These are phyloP conservation scores for Brachynemurus nebulosus DNA, from an alignment of 2,888 invertebrate genomes.

Conservation along the genomic window DNA sequence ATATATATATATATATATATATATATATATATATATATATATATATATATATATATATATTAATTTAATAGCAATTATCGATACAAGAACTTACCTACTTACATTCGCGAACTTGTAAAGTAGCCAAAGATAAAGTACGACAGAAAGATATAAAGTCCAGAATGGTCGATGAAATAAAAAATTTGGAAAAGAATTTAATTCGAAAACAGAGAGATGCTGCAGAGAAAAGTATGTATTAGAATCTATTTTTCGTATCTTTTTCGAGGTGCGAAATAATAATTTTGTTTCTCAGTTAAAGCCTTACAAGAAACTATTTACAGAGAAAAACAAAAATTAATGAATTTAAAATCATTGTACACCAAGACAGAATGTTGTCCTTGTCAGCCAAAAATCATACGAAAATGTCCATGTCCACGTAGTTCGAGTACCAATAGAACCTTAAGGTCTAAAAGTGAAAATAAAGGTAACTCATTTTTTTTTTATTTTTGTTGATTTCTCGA, in stretches of 20 bases:
- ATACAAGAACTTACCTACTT: slow-evolving; percentile 39
- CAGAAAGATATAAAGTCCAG: slow-evolving; percentile 31
- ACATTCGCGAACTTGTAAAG: slow-evolving; percentile 38
- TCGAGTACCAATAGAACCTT: no score
- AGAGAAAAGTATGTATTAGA: slow-evolving; percentile 29
- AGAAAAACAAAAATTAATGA: not conserved
- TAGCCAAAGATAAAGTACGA: slow-evolving; percentile 34
- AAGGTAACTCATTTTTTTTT: no score
- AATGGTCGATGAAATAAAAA: slow-evolving; percentile 27
- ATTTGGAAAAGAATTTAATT: slow-evolving; percentile 31
- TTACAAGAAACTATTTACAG: not conserved
- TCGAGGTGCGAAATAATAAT: not conserved
- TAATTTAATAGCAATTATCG: slow-evolving; percentile 31
- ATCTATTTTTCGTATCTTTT: not conserved
- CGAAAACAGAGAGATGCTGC: slow-evolving; percentile 31
- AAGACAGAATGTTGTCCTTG: no score
- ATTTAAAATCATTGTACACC: not conserved
- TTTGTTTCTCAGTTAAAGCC: not conserved
- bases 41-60: no score
- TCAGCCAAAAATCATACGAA: no score
- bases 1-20: no score
- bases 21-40: no score
- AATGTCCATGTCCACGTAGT: no score
- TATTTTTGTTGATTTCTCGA: no score
- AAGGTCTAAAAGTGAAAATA: no score